phyloP scores from a whole-genome alignment of 2,113 vertebrate genomes.

The Thamnaconus septentrionalis region DNA sequence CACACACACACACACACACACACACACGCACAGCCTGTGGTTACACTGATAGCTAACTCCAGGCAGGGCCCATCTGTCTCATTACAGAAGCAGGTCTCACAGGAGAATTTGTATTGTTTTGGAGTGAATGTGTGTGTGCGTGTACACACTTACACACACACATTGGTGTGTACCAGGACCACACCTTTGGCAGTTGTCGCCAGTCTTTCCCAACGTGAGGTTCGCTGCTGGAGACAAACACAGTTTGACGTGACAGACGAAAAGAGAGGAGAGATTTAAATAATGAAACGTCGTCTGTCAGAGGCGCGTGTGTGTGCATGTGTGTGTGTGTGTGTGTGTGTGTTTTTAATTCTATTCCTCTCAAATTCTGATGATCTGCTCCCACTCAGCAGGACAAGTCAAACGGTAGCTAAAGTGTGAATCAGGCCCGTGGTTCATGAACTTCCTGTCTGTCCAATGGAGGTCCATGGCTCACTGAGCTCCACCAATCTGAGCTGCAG shows the following conservation, averaged over 20 bases:
- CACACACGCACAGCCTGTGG: slow-evolving; percentile 50
- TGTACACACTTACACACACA: slow-evolving; percentile 16
- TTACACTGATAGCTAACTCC: slow-evolving; percentile 58
- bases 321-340: slow-evolving; percentile 7
- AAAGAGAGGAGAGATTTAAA: slow-evolving; percentile 15
- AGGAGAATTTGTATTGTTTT: slow-evolving; percentile 65
- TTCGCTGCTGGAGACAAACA: slow-evolving; percentile 35
- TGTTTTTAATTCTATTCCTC: too few relatives aligned
- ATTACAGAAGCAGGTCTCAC: slow-evolving; percentile 61
- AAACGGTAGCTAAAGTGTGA: too few relatives aligned
- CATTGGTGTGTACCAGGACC: slow-evolving; percentile 16
- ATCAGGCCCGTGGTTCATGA: too few relatives aligned
- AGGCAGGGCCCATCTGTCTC: slow-evolving; percentile 69
- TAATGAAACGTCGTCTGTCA: slow-evolving; percentile 13
- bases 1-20: slow-evolving; percentile 29
- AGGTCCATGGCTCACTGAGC: too few relatives aligned
- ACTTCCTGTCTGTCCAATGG: too few relatives aligned
- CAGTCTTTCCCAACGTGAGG: slow-evolving; percentile 47
- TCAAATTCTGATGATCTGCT: too few relatives aligned
- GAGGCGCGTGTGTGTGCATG: slow-evolving; percentile 9
- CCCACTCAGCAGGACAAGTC: too few relatives aligned
- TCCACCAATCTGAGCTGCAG: too few relatives aligned
- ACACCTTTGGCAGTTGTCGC: slow-evolving; percentile 32
- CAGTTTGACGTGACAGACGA: slow-evolving; percentile 35
- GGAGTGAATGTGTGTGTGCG: not conserved